A percentile compares a stretch with the other conserved stretches of the same genome.
Conservation (phyloP, 2,113 vertebrate species). For the Eurystomus gularis region DNA sequence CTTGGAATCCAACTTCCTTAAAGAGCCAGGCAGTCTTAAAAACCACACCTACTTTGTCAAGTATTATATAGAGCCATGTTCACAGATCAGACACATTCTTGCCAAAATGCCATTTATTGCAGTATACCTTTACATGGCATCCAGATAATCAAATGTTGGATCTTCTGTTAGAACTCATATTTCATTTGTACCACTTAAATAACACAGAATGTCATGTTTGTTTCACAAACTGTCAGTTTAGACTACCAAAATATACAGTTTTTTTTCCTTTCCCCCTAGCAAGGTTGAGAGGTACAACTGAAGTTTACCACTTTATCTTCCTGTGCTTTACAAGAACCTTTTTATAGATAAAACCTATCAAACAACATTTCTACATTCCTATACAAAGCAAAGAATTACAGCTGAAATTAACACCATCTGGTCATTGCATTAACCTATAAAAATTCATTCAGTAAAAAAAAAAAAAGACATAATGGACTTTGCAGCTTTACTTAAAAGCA, state of each 20-base stretch:
- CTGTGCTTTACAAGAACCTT: conserved; percentile 59
- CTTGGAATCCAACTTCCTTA: not conserved
- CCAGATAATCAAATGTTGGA: conserved; percentile 38
- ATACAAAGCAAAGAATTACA: conserved; percentile 69
- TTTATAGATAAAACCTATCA: conserved; percentile 45
- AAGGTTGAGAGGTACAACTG: conserved; percentile 59
- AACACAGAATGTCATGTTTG: conserved; percentile 63
- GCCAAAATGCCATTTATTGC: conserved; percentile 72
- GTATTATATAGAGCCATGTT: not conserved
- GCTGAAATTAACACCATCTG: conserved; percentile 67
- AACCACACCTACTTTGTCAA: not conserved
- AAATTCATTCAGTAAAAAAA: conserved; percentile 35
- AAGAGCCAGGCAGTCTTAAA: not conserved
- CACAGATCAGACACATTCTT: not conserved
- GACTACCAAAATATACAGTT: conserved; percentile 69
- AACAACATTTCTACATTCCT: conserved; percentile 57
- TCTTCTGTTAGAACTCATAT: conserved; percentile 22
- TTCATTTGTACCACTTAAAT: conserved; percentile 67
- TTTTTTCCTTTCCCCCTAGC: conserved; percentile 12
- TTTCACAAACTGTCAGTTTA: conserved; percentile 66
- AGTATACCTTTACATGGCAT: conserved; percentile 56
- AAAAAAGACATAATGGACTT: conserved; percentile 1
- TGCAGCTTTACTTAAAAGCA: conserved; percentile 31
- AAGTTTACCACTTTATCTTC: conserved; percentile 51
- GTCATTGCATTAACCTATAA: conserved; percentile 64